Base-by-base conservation (phyloP, 2,888 invertebrate genomes). In the Mythimna lalbum region DNA sequence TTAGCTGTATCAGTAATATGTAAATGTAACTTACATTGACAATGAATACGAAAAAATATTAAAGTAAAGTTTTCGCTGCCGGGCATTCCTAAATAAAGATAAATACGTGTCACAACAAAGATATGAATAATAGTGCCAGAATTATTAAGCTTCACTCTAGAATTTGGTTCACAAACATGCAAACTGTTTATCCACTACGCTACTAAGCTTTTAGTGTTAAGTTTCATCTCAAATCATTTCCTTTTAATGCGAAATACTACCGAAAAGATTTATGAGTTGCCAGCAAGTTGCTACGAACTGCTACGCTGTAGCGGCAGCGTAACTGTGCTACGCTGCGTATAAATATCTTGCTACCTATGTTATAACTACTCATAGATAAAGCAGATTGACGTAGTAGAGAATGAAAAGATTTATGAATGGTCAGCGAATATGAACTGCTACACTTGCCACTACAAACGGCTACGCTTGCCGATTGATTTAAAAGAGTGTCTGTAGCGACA, bases 341-440 rank as follows among this genome's bases (percentile, higher is more conserved):
- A 43, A 17, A 43, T 43, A 43, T 43, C 6, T 43, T 19, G 43
- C 43, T 19, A 43, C 1, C n/a, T n/a, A n/a, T n/a, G n/a, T n/a
- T n/a, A n/a, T n/a, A 6, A 43, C 17, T 43, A 19, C 5, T 43
- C 43, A 6, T 43, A 43, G 5, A 43, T 43, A 17, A 17, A 1
- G 43, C 17, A 17, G 43, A 43, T 17, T 1, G 43, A 43, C 43
- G 4, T 43, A 19, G 43, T 17, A 43, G 17, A 1, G 43, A 43
- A 43, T 43, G 70, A 81, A 76, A 79, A 75, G 73, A 81, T 82
- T 82, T 78, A 78, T 76, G 75, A 80, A 77, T 78, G 76, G 71
- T 70, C 74, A 73, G 84, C 69, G 72, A 83, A 76, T 84, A 84
- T 84, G 82, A 85, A 81, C 64, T 76, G 76, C 78, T 85, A 83